A percentile compares a stretch with the other conserved stretches of the same genome.
These are phyloP conservation scores for Aviceda subcristata DNA, from an alignment of 2,113 vertebrate species.

Conservation along the genomic window DNA sequence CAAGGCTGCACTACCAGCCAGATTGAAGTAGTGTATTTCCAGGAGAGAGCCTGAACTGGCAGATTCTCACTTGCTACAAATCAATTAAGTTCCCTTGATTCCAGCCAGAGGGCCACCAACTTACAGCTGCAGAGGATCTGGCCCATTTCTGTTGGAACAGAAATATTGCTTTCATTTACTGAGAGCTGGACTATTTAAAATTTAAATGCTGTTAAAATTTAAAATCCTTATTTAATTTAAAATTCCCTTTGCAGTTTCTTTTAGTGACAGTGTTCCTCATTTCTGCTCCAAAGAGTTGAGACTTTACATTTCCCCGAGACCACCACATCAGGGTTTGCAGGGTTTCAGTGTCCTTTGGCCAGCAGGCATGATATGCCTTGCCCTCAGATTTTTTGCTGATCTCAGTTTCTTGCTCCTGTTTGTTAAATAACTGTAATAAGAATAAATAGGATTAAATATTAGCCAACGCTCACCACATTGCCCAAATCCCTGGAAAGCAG, in stretches of 20 bases:
- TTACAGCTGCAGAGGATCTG: conserved; percentile 1
- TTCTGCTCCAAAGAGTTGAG: not conserved
- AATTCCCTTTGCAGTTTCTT: conserved; percentile 4
- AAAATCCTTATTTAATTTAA: not conserved
- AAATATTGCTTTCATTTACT: not conserved
- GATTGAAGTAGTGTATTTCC: not conserved
- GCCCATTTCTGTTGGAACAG: not conserved
- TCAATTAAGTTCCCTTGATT: conserved; percentile 20
- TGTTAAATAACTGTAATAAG: not conserved
- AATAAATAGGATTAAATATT: not conserved
- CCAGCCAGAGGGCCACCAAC: not conserved
- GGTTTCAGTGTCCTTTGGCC: not conserved
- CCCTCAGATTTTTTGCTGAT: not conserved
- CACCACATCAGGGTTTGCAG: not conserved
- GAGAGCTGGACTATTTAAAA: not conserved
- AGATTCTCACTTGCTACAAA: conserved; percentile 4
- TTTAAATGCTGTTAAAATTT: conserved; percentile 41
- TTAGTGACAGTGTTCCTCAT: not conserved
- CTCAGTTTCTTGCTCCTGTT: not conserved
- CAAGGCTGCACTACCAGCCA: conserved; percentile 2
- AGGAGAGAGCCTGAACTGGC: conserved; percentile 3
- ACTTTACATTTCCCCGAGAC: rapidly evolving
- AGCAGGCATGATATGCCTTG: not conserved
- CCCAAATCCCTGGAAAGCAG: not conserved
- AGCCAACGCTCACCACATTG: not conserved